These are phyloP conservation scores for Ceratitis capitata DNA, from an alignment of 1,140 invertebrate species.

Conservation along the genomic window DNA sequence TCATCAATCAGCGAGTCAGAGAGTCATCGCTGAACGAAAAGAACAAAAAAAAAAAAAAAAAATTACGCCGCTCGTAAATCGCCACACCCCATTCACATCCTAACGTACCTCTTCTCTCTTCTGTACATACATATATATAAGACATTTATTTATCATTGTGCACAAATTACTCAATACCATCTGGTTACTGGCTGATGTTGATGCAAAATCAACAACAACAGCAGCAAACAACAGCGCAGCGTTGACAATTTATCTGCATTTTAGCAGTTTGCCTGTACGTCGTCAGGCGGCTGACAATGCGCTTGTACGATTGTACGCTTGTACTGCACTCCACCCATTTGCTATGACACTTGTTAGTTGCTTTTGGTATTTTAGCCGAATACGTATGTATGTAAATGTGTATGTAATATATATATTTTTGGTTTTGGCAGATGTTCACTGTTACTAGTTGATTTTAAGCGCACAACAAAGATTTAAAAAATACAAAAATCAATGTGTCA, in stretches of 20 bases:
- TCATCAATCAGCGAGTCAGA: background rate
- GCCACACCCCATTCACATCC: background rate
- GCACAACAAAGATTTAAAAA: too few species aligned
- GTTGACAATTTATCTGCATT: background rate
- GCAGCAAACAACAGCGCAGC: background rate
- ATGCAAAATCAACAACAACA: background rate
- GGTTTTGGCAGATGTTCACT: too few species aligned
- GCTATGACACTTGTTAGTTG: background rate
- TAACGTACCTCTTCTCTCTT: background rate
- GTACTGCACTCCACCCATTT: background rate
- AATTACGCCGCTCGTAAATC: background rate
- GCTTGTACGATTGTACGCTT: background rate
- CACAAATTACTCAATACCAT: conserved; percentile 7
- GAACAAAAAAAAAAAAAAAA: too few species aligned
- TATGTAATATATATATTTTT: too few species aligned
- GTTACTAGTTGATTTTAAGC: too few species aligned
- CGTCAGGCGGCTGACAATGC: background rate
- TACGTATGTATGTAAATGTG: background rate
- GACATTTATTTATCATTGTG: background rate
- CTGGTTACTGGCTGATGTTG: background rate
- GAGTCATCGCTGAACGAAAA: background rate
- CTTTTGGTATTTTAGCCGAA: background rate
- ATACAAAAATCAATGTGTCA: background rate
- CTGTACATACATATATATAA: background rate
- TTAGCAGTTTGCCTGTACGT: background rate